Base-by-base conservation (phyloP, 2,797 vertebrate genomes). In the Epinephelus awoara region DNA sequence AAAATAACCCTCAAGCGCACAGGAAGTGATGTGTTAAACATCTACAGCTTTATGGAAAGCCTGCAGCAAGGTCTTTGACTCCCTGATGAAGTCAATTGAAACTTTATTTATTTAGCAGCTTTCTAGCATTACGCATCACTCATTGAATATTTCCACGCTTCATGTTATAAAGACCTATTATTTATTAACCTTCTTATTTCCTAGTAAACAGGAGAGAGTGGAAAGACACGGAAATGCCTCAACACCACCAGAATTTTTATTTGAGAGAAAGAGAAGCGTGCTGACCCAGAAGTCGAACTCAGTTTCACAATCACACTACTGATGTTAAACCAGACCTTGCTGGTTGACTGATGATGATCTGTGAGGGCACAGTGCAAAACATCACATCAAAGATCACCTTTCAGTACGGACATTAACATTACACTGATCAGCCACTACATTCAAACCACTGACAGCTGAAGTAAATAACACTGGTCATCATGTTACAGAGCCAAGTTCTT, bases 11-110 rank as follows among this genome's bases (percentile, higher is more conserved):
- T 44, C 25, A 19, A 38, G 40, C 9, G 61, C 49, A 57, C 4
- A 38, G 68, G 59, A 68, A 34, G 38, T 47, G 34, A 51, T 61
- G 23, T 18, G 46, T 67, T 59, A 19, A 66, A 38, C 57, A 56
- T 68, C 56, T 63, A 12, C 19, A 76, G 34, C 17, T 57, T 56
- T 21, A 46, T 18, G 14, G 12, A 46, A 50, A 55, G 42, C 21
- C 23, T 14, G 7, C 50, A 61, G 42, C 56, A 11, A 67, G 10
- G 12, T 27, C 27, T 51, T 63, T 58, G 18, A 82, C 49, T 67
- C 1, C 15, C 10, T 1, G 14, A 62, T 67, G 14, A 77, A 77
- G 25, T 51, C 47, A 34, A 8, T 73, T 38, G 0, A 18, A 58
- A 47, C 56, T 52, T 34, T 25, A 62, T 72, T 25, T 42, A 64